Base-by-base conservation (phyloP, 1,140 invertebrate species). In the Zaprionus taronus region DNA sequence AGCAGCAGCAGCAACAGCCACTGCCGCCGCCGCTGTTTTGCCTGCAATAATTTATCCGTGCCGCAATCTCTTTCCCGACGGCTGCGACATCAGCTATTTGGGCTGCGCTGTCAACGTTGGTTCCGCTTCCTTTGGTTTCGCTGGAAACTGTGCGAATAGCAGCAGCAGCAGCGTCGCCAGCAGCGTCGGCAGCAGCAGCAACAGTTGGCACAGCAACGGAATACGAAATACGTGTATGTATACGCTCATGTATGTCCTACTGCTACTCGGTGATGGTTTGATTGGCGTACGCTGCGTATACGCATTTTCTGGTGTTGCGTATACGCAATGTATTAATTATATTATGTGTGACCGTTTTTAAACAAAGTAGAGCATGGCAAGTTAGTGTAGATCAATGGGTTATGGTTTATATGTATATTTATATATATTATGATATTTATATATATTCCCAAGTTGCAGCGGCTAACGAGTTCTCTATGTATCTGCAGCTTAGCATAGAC, bases 1-100 rank as follows among this genome's bases (percentile, higher is more conserved):
- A 38, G 34, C 65, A 38, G 5, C 72, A 60, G 1, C 63, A 44
- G 15, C 28, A 28, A 5, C 28, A 2, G 28, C 28, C 72, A 12
- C 66, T 53, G 4, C 68, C 58, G 17, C 73, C 14, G 41, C 36
- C 4, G 17, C 28, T 24, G 17, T 72, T 14, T 66, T 76, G 64
- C 75, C 87, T 47, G 73, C 87, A 4, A 57, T 86, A 24, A 91
- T 91, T 44, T 91, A 91, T 84, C 90, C 90, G 34, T 91, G 90
- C 63, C 90, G 90, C 62, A 91, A 91, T 75, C 78, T 91, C n/a
- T 91, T 91, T 67, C 90, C 90, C 58, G 90, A 86, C 65, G 90
- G 90, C 67, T 91, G 90, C 69, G 90, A 91, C 74, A 91, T 91
- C 44, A 83, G 77, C 57, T 80, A 91, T 64, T 66, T 81, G 57